These are phyloP conservation scores for Nemapogon koenigi DNA, from an alignment of 2,888 invertebrate genomes.

Conservation along the genomic window DNA sequence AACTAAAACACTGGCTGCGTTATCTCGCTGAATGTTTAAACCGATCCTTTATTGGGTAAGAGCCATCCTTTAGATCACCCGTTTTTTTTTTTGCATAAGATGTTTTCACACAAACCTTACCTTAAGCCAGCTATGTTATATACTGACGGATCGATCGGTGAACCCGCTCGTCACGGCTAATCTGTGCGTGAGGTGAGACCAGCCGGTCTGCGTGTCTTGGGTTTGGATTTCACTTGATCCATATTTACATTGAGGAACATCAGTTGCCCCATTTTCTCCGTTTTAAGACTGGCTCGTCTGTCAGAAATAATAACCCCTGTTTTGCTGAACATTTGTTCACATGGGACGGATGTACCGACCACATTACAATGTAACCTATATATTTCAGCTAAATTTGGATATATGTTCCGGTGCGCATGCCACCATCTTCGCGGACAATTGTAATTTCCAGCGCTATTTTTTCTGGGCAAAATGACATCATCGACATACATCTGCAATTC, in stretches of 20 bases:
- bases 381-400: conserved; percentile 16
- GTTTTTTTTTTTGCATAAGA: no score
- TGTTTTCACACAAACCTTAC: no score
- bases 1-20: no score
- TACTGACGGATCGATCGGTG: no score
- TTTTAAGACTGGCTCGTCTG: conserved; percentile 12
- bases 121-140: no score
- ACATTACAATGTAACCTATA: conserved; percentile 13
- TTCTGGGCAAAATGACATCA: conserved; percentile 15
- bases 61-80: no score
- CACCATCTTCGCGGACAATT: conserved; percentile 18
- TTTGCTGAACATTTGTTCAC: conserved; percentile 17
- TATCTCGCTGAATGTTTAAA: no score
- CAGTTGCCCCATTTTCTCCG: conserved; percentile 15
- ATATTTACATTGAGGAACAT: conserved; percentile 14
- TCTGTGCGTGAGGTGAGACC: no score
- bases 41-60: no score
- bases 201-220: no score
- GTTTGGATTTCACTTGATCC: conserved; percentile 1
- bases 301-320: conserved; percentile 14
- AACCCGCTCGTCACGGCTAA: no score
- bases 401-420: conserved; percentile 15
- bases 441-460: conserved; percentile 12
- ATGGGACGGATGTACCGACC: conserved; percentile 16
- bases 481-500: conserved; percentile 17